Evolutionary conservation across 2,113 vertebrate genomes (phyloP).

Genomic region (Numida meleagris): DNA sequence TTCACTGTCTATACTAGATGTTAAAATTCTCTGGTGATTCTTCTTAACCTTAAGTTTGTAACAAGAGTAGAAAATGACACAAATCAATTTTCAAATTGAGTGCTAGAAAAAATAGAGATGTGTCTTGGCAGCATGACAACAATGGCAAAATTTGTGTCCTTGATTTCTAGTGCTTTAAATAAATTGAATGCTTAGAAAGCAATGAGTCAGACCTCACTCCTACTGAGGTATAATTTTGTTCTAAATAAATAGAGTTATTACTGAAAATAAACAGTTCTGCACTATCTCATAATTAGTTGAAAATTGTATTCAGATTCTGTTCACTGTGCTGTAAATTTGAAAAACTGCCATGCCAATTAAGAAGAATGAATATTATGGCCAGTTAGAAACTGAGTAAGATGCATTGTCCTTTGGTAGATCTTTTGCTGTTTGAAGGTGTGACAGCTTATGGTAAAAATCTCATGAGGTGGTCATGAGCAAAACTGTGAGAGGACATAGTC

Average conservation of each 20-base stretch:
- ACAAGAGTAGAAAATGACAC: neutral
- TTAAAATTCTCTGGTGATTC: neutral
- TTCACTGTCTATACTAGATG: neutral
- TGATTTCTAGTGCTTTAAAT: neutral
- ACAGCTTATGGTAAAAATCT: neutral
- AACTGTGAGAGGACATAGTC: neutral
- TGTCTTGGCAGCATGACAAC: neutral
- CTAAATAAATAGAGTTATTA: neutral
- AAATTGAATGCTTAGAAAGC: neutral
- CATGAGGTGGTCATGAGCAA: neutral
- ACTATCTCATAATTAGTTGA: neutral
- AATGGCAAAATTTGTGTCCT: neutral
- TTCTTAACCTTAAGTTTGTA: constrained; percentile 2
- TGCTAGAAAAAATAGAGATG: neutral
- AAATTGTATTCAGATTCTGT: neutral
- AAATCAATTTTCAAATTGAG: neutral
- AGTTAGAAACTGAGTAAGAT: neutral
- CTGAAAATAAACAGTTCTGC: accelerated
- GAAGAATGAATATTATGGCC: neutral
- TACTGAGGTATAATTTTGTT: neutral
- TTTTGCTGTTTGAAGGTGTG: neutral
- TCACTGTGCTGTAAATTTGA: neutral
- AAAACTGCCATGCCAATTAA: neutral
- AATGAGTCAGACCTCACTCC: neutral
- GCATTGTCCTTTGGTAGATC: neutral